phyloP scores from a whole-genome alignment of 2,113 vertebrate species.

The Ochotona curzoniae region DNA sequence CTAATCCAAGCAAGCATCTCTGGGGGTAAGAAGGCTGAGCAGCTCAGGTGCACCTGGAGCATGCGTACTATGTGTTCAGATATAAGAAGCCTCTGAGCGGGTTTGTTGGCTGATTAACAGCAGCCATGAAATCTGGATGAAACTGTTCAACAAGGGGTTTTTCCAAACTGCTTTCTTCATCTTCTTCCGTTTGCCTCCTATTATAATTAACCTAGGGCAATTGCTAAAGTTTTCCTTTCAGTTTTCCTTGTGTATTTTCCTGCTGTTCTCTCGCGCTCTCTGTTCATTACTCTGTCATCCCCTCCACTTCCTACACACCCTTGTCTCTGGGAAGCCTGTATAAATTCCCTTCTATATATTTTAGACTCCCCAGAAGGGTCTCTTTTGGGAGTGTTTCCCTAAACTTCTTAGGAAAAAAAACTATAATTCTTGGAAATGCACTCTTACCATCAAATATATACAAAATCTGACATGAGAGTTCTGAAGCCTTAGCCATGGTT shows the following conservation, averaged over 20 bases:
- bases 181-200: neutral
- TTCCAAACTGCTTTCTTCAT: neutral
- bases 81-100: neutral
- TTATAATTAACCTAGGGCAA: slow-evolving; percentile 15
- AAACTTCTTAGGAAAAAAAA: neutral
- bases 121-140: neutral
- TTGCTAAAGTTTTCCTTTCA: neutral
- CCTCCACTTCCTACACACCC: too few relatives aligned
- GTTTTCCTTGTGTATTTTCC: neutral
- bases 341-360: neutral
- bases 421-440: neutral
- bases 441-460: neutral
- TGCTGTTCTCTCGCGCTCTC: neutral
- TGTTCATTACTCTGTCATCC: neutral
- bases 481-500: neutral
- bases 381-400: neutral
- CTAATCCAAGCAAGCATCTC: neutral
- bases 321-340: neutral
- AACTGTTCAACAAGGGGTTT: neutral
- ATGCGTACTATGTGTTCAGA: neutral
- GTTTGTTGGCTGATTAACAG: neutral
- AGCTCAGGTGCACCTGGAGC: neutral
- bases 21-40: neutral
- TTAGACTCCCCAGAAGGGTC: neutral
- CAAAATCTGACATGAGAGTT: neutral